A percentile compares a stretch with the other conserved stretches of the same genome.
phyloP scores from a whole-genome alignment of 2,797 vertebrate species.

The Xenopus petersii region DNA sequence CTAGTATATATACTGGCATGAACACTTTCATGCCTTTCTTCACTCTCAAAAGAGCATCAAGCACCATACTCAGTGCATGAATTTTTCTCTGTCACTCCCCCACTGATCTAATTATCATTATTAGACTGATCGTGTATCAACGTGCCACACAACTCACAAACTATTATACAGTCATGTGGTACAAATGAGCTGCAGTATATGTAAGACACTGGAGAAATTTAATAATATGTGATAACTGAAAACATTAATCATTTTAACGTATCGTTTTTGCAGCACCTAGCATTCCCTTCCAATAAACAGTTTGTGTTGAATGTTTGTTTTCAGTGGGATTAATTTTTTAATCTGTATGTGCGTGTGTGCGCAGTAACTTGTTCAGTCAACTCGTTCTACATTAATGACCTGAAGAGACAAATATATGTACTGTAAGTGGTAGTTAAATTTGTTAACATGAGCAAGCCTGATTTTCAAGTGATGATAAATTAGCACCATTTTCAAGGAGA shows the following conservation, averaged over 20 bases:
- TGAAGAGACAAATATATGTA: constrained; percentile 7
- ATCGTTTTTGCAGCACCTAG: constrained; percentile 2
- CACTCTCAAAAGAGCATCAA: no score
- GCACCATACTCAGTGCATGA: no score
- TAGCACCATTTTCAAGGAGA: background rate
- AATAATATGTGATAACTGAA: background rate
- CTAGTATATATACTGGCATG: no score
- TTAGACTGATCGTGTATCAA: no score
- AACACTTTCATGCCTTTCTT: no score
- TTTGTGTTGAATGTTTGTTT: background rate
- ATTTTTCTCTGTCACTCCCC: no score
- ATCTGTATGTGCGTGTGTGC: background rate
- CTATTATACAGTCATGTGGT: background rate
- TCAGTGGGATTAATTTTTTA: constrained; percentile 11
- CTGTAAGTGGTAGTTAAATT: constrained; percentile 10
- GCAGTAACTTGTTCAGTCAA: background rate
- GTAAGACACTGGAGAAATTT: background rate
- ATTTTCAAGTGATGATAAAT: constrained; percentile 12
- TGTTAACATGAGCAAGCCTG: constrained; percentile 2
- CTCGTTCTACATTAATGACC: constrained; percentile 18
- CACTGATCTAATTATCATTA: no score
- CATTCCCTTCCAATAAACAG: constrained; percentile 12
- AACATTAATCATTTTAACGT: constrained; percentile 1
- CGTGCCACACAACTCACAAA: no score
- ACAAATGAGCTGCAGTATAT: background rate